A percentile compares a stretch with the other conserved stretches of the same genome.
phyloP scores from a whole-genome alignment of 2,113 vertebrate species.

The Zapornia atra region DNA sequence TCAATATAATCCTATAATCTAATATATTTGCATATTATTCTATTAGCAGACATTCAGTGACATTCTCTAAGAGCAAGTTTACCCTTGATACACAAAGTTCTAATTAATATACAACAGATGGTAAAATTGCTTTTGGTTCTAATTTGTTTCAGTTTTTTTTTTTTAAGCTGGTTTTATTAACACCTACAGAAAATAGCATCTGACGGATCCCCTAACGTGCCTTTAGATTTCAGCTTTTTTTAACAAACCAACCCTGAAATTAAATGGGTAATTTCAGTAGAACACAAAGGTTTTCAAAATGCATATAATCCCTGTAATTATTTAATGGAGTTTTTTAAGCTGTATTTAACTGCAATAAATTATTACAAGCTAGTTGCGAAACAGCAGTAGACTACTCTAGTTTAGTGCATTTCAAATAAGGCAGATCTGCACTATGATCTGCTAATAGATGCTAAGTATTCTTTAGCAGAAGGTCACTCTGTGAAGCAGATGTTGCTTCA shows the following conservation, averaged over 20 bases:
- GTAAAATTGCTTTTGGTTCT: slow-evolving; percentile 82
- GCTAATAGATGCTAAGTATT: slow-evolving; percentile 87
- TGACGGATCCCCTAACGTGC: slow-evolving; percentile 77
- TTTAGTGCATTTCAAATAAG: slow-evolving; percentile 78
- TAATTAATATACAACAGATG: slow-evolving; percentile 87
- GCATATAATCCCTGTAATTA: slow-evolving; percentile 82
- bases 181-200: slow-evolving; percentile 80
- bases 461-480: slow-evolving; percentile 95
- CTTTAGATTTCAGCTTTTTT: slow-evolving; percentile 77
- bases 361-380: slow-evolving; percentile 77
- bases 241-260: slow-evolving; percentile 81
- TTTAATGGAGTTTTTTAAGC: slow-evolving; percentile 80
- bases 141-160: slow-evolving; percentile 77
- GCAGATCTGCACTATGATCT: slow-evolving; percentile 77
- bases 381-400: slow-evolving; percentile 75
- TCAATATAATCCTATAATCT: slow-evolving; percentile 38
- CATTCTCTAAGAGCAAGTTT: slow-evolving; percentile 79
- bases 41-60: slow-evolving; percentile 76
- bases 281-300: slow-evolving; percentile 78
- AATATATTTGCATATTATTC: slow-evolving; percentile 77
- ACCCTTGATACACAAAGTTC: slow-evolving; percentile 79
- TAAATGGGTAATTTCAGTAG: slow-evolving; percentile 78
- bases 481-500: slow-evolving; percentile 97
- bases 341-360: slow-evolving; percentile 84
- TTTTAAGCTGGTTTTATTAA: slow-evolving; percentile 80